Evolutionary conservation across 2,797 vertebrate species (phyloP).

Genomic region (Lagorchestes hirsutus): DNA sequence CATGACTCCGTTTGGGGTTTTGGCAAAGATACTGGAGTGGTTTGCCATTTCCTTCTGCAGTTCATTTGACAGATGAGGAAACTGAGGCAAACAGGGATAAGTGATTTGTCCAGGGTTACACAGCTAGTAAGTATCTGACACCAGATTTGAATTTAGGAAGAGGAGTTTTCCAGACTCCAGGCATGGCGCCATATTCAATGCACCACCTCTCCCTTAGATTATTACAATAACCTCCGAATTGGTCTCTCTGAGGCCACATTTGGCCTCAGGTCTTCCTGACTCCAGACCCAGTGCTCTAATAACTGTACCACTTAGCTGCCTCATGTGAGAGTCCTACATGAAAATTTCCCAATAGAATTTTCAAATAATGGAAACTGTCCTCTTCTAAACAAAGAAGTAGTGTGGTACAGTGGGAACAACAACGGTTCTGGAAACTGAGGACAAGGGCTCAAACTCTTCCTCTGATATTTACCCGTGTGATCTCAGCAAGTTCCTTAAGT

Average conservation of each 20-base stretch:
- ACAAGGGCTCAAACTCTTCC: background rate
- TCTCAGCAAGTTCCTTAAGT: background rate
- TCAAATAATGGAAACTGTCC: background rate
- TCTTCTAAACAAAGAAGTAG: background rate
- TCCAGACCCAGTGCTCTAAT: background rate
- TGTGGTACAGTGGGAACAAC: background rate
- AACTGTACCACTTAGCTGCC: background rate
- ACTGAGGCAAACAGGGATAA: background rate
- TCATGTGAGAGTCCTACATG: background rate
- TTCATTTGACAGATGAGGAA: background rate
- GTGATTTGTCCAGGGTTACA: background rate
- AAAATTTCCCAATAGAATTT: background rate
- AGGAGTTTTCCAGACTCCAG: background rate
- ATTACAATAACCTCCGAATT: background rate
- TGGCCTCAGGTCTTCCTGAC: background rate
- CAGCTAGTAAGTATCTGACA: background rate
- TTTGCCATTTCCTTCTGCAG: background rate
- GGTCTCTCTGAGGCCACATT: background rate
- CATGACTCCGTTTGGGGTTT: background rate
- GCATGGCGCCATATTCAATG: background rate
- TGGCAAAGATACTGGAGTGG: background rate
- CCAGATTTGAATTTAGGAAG: background rate
- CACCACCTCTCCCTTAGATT: background rate
- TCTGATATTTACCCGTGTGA: background rate
- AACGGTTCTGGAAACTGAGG: background rate